Base-by-base conservation (phyloP, 2,888 invertebrate species). In the Cheilosia soror region DNA sequence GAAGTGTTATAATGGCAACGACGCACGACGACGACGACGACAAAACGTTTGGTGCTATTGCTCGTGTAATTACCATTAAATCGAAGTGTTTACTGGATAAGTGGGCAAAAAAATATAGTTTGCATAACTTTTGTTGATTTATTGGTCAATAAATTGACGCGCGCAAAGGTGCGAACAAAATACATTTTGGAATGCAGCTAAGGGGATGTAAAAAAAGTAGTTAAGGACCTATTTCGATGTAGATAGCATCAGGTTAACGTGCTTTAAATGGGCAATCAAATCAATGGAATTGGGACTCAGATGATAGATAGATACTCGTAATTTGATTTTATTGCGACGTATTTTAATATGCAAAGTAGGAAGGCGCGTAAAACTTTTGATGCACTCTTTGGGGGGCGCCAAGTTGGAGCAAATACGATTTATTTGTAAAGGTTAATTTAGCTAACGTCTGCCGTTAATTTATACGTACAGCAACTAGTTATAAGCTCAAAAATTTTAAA, bases 81-180 rank as follows among this genome's bases (percentile, higher is more conserved):
- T 69, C 76, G 42, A 81, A 75, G 75, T 75, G 80, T 81, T 76
- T 76, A 81, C 75, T 65, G 69, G 68, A 53, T 81, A 69, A 72
- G 79, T 65, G 78, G 63, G 29, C 49, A 71, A 63, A 78, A 78
- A 80, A 72, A 31, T 25, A 5, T 37, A 51, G 27, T 75, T 80
- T 75, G 69, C 63, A 81, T 79, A 72, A 66, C 37, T 37, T 72
- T 79, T 66, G 53, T 44, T 57, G 63, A 76, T 81, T 81, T 69
- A 69, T 76, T 69, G 49, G 31, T 13, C 76, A 63, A 69, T 63
- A 60, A 66, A 55, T 15, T 42, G 51, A 51, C 63, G 68, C 40
- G 68, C 40, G 27, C 62, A 44, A 20, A 44, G 57, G 79, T 72
- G 57, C 20, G 40, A 49, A 57, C 13, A 40, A 47, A 63, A 53